Evolutionary conservation across 2,113 vertebrate genomes (phyloP).

Genomic region (Lipotes vexillifer): DNA sequence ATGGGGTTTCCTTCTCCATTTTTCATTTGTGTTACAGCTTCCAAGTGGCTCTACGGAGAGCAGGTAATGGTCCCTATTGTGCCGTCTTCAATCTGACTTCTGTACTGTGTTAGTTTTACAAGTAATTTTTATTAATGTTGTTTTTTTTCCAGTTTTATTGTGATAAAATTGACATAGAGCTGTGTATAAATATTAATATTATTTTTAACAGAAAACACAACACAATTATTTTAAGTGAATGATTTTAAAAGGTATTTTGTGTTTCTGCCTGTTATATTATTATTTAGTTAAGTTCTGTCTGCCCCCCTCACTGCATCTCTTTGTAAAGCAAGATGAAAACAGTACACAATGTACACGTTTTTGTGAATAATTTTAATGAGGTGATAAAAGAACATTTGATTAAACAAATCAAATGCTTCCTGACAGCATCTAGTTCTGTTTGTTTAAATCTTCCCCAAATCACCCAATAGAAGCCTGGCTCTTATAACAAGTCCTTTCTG

Average conservation of each 20-base stretch:
- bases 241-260: background rate
- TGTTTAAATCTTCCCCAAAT: background rate
- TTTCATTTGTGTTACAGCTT: background rate
- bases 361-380: background rate
- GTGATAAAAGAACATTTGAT: background rate
- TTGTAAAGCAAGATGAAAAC: background rate
- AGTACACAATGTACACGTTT: background rate
- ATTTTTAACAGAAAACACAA: background rate
- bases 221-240: background rate
- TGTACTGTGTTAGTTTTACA: background rate
- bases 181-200: background rate
- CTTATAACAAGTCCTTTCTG: background rate
- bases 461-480: background rate
- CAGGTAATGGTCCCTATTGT: background rate
- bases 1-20: background rate
- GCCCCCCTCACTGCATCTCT: background rate
- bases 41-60: background rate
- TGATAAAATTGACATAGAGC: background rate
- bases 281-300: background rate
- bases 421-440: background rate
- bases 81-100: background rate
- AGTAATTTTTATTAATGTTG: background rate
- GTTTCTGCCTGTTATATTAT: background rate
- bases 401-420: background rate
- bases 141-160: background rate